Base-by-base conservation (phyloP, 2,888 invertebrate genomes). In the Agapetus fuscipes region DNA sequence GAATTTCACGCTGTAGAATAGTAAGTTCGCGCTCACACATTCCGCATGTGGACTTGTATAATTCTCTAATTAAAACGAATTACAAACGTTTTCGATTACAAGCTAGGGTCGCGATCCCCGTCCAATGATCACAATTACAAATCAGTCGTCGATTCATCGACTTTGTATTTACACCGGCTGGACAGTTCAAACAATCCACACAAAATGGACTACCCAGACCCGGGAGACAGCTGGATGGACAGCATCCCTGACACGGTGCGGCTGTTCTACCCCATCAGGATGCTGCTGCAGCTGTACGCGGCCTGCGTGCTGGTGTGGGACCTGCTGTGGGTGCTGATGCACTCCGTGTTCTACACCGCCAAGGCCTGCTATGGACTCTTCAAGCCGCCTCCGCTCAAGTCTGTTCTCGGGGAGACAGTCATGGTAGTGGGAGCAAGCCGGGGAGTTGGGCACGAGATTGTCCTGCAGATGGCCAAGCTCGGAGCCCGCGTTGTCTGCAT, bases 361-460 rank as follows among this genome's bases (percentile, higher is more conserved):
- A 64, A 71, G 43, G 66, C 75, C 4, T 34, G 64, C 2, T 71
- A 67, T 50, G 64, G 72, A 49, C 53, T 71, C 3, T 60, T 76
- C 37, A 63, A 62, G 46, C 74, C 78, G 41, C 74, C 74, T 15
- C 65, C 72, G 1, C 53, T 74, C 46, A 83, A 83, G 56, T 68
- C 70, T 48, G 61, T 83, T 2, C 57, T 62, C 40, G 65, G 71
- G 43, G 77, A 83, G 61, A 69, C 74, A 17, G 80, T 76, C 15
- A 60, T 83, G 62, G 76, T 76, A 62, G 74, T 83, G 37, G 83
- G 83, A n/a, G 72, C 81, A 28, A 80, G 80, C 29, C 63, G 76
- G 50, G 81, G 81, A 11, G 66, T 82, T 4, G 82, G 82, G 1
- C 66, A 71, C 40, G 74, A 79, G 53, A 58, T 80, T 44, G 74